phyloP scores from a whole-genome alignment of 2,113 vertebrate species.

The Diphyllodes magnificus region DNA sequence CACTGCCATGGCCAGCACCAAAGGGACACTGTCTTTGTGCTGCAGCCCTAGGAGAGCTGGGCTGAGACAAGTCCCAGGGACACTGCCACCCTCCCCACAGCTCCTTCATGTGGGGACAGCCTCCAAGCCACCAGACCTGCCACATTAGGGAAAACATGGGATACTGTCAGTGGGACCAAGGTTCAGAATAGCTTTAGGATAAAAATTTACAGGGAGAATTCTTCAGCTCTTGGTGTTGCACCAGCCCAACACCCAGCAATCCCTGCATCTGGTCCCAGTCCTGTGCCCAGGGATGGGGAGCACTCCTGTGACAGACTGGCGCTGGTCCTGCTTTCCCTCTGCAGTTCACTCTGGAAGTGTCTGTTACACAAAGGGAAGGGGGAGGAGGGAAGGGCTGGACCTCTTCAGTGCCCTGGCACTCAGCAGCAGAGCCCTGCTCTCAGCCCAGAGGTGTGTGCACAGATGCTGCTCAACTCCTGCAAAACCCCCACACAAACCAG shows the following conservation, averaged over 20 bases:
- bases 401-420: not conserved
- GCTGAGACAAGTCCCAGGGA: not conserved
- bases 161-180: not conserved
- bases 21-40: accelerated
- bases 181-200: not conserved
- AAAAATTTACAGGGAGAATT: not conserved
- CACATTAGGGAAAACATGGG: accelerated
- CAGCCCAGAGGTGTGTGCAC: accelerated
- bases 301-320: not conserved
- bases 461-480: not conserved
- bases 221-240: not conserved
- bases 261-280: not conserved
- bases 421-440: not conserved
- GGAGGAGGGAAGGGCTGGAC: not conserved
- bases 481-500: not conserved
- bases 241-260: not conserved
- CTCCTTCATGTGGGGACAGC: not conserved
- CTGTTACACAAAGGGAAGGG: too few relatives aligned
- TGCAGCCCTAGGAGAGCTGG: not conserved
- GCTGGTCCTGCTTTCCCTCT: not conserved
- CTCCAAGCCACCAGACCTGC: not conserved
- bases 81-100: not conserved
- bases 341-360: not conserved
- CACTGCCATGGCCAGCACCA: not conserved
- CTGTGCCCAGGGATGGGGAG: not conserved